Base-by-base conservation (phyloP, 2,888 invertebrate genomes). In the Hoplodrina blanda region DNA sequence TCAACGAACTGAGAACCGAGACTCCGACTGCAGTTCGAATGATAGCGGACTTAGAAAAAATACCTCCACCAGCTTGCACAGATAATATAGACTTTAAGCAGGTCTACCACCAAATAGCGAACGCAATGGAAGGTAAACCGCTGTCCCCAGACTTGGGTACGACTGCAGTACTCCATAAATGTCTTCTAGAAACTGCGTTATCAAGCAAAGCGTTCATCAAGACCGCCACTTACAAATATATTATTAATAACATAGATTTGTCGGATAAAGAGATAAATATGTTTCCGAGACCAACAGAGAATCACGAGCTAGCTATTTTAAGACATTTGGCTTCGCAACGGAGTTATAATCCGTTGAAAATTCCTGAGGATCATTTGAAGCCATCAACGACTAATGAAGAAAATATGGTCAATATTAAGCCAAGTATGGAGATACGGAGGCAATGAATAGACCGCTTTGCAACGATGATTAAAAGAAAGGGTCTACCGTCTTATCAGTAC, bases 41-140 rank as follows among this genome's bases (percentile, higher is more conserved):
- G 19, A 93, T 96, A 41, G 94, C 94, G n/a, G 91, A 95, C 15
- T 87, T 91, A 72, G 95, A 95, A 78, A 80, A 89, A 4, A 89
- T 92, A 41, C 94, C 95, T 0, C 7, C 85, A 4, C 60, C 91
- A 2, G 59, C 75, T 2, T 73, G 70, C 5, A 91, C 91, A 15
- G 88, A 89, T 0, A 85, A 88, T 50, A 82, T 94, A 66, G 91
- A 96, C 80, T 93, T 96, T 50, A 89, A 83, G 67, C 86, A 87
- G 19, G 76, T 94, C 15, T 96, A 96, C 74, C 87, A 90, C 61
- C 85, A 88, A 62, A 73, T 96, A 54, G 95, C 95, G 0, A 92
- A 94, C 83, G 93, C 95, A 5, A 85, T 95, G 82, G 94, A 94
- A 78, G 96, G 95, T 0, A 94, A 94, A 85, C 67, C 89, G 13